phyloP scores from a whole-genome alignment of 2,888 invertebrate species.

The Spisula solida region DNA sequence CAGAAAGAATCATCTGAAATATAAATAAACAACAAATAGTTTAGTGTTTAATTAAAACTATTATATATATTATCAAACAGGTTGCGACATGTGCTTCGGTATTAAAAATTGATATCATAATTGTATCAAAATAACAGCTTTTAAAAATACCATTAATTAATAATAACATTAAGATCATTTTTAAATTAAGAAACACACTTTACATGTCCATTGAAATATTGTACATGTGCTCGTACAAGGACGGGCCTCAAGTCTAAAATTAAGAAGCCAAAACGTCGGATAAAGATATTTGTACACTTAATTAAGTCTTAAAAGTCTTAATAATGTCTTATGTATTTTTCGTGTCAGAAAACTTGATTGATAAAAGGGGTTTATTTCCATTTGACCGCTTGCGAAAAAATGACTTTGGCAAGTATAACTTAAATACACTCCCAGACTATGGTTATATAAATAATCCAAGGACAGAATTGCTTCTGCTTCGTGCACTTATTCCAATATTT shows the following conservation, averaged over 20 bases:
- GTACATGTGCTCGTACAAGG: not conserved
- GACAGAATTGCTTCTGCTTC: not conserved
- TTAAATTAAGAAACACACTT: too few species aligned
- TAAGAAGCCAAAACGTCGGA: conserved; percentile 45
- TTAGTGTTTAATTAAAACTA: too few species aligned
- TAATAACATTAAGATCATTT: too few species aligned
- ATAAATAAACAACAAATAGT: too few species aligned
- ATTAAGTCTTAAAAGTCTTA: conserved; percentile 44
- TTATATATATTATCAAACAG: too few species aligned
- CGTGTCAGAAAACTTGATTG: conserved; percentile 41
- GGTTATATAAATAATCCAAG: conserved; percentile 3
- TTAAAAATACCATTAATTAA: too few species aligned
- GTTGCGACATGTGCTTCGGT: too few species aligned
- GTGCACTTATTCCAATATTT: not conserved
- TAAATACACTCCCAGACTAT: not conserved
- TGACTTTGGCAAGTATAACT: too few species aligned
- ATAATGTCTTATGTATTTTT: conserved; percentile 51
- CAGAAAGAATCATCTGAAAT: too few species aligned
- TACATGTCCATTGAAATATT: too few species aligned
- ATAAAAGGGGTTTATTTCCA: conserved; percentile 46
- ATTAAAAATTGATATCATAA: too few species aligned
- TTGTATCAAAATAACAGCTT: too few species aligned
- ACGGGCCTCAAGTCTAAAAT: conserved; percentile 29
- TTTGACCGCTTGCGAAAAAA: conserved; percentile 16
- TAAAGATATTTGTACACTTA: conserved; percentile 36